Percentiles rank a stretch among this genome's conserved stretches.
Conservation (phyloP, 2,888 invertebrate genomes). For the Macrophya alboannulata region DNA sequence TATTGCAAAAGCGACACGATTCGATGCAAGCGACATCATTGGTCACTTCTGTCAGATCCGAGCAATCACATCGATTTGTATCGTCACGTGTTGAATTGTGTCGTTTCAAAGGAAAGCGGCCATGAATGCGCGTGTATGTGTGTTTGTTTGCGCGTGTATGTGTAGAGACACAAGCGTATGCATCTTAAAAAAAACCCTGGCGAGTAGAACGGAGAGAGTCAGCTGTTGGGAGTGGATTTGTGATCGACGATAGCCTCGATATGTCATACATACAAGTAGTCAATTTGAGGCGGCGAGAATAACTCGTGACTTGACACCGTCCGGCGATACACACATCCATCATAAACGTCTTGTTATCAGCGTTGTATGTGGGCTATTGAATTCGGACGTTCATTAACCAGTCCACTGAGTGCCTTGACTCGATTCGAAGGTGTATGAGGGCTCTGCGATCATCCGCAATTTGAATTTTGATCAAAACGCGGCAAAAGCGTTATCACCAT, state of each 20-base stretch:
- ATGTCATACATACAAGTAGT: constrained; percentile 35
- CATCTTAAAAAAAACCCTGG: not conserved
- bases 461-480: constrained; percentile 18
- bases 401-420: constrained; percentile 20
- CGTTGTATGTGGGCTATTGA: constrained; percentile 19
- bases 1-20: not conserved
- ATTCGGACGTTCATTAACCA: constrained; percentile 4
- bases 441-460: constrained; percentile 13
- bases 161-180: not conserved
- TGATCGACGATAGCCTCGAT: constrained; percentile 38
- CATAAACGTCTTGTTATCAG: not conserved
- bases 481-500: not conserved
- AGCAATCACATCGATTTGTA: not conserved
- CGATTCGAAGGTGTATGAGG: constrained; percentile 19
- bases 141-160: not conserved
- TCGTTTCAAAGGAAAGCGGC: not conserved
- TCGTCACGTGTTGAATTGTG: constrained; percentile 1
- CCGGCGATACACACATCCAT: not conserved
- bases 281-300: constrained; percentile 35
- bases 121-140: not conserved
- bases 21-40: not conserved
- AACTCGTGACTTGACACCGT: constrained; percentile 43
- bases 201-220: constrained; percentile 14
- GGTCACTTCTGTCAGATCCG: not conserved
- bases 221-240: constrained; percentile 38